These are phyloP conservation scores for Craterocephalus amniculus DNA, from an alignment of 2,797 vertebrate species.

Conservation along the genomic window DNA sequence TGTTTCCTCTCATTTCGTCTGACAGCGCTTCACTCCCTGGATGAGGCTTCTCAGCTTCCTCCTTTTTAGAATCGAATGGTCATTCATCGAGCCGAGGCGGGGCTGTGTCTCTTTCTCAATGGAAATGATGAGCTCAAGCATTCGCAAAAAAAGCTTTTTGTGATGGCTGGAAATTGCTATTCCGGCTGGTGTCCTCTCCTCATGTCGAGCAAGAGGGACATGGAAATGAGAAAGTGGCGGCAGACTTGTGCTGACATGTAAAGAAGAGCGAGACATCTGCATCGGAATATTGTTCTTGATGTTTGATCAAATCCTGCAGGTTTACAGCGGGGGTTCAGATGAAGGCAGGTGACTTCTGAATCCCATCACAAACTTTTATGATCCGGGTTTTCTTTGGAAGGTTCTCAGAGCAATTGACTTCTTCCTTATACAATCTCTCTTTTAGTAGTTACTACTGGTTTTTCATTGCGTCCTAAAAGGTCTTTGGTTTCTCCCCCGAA, in stretches of 20 bases:
- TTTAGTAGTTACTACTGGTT: not conserved
- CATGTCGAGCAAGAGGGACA: constrained; percentile 14
- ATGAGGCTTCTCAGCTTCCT: not conserved
- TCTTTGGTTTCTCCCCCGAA: no score
- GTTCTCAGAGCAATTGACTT: no score
- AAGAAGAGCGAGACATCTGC: no score
- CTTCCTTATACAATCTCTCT: not conserved
- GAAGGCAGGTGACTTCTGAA: no score
- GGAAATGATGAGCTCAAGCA: constrained; percentile 28
- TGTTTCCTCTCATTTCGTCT: constrained; percentile 32
- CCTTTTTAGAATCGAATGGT: not conserved
- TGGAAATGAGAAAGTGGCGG: not conserved
- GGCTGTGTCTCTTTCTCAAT: constrained; percentile 28
- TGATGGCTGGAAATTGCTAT: not conserved
- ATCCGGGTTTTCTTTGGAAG: no score
- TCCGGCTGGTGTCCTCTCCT: not conserved
- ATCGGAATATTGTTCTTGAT: no score
- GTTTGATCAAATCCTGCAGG: no score
- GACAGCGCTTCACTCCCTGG: constrained; percentile 29
- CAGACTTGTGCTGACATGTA: no score
- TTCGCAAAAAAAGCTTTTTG: constrained; percentile 41
- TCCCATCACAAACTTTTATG: no score
- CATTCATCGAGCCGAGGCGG: not conserved
- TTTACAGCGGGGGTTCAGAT: no score
- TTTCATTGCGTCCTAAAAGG: not conserved